Conservation (phyloP, 2,113 vertebrate genomes). For the Meles meles region DNA sequence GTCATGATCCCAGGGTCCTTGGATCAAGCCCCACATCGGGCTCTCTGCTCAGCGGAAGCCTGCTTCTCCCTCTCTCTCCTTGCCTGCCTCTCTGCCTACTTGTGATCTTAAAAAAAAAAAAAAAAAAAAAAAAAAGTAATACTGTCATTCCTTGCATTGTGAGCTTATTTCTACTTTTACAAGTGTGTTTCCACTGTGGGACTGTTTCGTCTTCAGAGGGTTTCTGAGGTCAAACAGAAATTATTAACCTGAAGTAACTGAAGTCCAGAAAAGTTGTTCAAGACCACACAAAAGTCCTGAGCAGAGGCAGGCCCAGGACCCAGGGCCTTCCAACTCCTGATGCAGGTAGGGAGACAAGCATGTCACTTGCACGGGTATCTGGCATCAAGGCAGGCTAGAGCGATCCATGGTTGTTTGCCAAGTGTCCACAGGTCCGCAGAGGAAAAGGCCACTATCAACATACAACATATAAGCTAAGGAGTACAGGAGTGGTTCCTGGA, state of each 20-base stretch:
- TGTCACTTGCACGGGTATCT: not conserved
- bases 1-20: too few species aligned
- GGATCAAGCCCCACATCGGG: too few species aligned
- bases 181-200: not conserved
- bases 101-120: too few species aligned
- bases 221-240: not conserved
- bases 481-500: not conserved
- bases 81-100: too few species aligned
- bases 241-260: not conserved
- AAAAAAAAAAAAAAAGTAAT: not conserved
- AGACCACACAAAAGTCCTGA: not conserved
- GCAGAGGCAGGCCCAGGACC: not conserved
- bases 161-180: conserved; percentile 21
- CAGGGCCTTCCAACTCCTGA: not conserved
- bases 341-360: not conserved
- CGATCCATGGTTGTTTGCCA: not conserved
- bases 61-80: too few species aligned
- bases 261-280: not conserved
- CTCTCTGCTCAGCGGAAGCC: too few species aligned
- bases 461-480: not conserved
- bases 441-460: not conserved
- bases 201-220: not conserved
- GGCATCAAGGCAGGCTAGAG: not conserved
- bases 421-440: not conserved
- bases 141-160: not conserved